These are phyloP conservation scores for Limenitis camilla DNA, from an alignment of 2,888 invertebrate genomes.

Conservation along the genomic window DNA sequence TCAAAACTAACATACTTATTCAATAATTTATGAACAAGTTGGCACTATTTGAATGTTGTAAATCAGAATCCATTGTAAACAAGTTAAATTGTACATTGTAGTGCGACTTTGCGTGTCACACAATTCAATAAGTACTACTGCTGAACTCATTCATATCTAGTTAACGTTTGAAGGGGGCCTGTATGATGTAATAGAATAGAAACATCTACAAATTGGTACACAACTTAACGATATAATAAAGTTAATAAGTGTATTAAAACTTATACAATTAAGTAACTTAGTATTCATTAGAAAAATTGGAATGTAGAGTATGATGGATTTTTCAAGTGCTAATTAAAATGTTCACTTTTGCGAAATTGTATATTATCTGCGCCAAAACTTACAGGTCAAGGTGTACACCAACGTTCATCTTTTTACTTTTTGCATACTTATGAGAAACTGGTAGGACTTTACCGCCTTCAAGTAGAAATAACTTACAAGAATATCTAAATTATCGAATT, in stretches of 20 bases:
- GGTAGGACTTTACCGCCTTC: constrained; percentile 4
- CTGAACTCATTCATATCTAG: constrained; percentile 23
- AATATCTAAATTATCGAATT: too few species aligned
- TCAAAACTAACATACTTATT: too few species aligned
- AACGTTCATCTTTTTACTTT: constrained; percentile 15
- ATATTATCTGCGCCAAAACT: constrained; percentile 11
- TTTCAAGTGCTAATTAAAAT: not conserved
- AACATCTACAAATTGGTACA: not conserved
- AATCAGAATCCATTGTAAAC: constrained; percentile 15
- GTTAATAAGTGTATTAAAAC: too few species aligned
- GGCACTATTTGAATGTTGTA: not conserved
- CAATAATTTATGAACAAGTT: not conserved
- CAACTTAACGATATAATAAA: too few species aligned
- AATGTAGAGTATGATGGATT: too few species aligned
- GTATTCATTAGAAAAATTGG: too few species aligned
- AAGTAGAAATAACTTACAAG: too few species aligned
- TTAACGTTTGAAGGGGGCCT: constrained; percentile 18
- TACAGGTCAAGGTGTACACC: constrained; percentile 21
- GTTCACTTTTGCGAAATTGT: not conserved
- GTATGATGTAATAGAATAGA: constrained; percentile 4
- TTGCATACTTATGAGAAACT: constrained; percentile 16
- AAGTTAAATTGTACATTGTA: constrained; percentile 6
- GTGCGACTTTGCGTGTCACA: constrained; percentile 24
- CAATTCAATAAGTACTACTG: constrained; percentile 25
- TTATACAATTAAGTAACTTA: too few species aligned